Conservation (phyloP, 2,888 invertebrate genomes). For the Caenorhabditis sp. region DNA sequence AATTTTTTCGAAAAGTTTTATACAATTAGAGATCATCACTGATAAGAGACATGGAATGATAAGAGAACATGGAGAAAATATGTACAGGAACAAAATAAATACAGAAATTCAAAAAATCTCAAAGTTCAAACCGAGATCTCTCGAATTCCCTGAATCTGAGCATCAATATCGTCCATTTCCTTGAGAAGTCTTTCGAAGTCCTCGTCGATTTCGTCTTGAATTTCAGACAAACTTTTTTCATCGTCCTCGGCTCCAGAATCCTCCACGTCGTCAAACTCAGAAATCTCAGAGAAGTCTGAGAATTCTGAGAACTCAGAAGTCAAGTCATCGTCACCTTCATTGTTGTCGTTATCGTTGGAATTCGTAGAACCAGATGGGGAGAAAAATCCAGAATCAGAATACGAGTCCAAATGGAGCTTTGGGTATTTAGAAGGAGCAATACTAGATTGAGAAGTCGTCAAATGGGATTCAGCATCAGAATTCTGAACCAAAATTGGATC, state of each 20-base stretch:
- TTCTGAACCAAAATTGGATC: not conserved
- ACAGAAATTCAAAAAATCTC: not conserved
- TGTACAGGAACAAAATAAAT: not conserved
- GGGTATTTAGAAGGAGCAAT: not conserved
- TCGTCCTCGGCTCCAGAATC: not conserved
- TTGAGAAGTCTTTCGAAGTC: slow-evolving; percentile 1
- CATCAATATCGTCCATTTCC: slow-evolving; percentile 21
- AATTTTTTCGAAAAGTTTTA: slow-evolving; percentile 7
- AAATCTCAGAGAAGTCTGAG: slow-evolving; percentile 1
- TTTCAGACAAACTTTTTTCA: slow-evolving; percentile 18
- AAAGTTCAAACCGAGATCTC: not conserved
- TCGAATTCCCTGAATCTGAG: slow-evolving; percentile 1
- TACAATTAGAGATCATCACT: not conserved
- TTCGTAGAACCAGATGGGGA: not conserved
- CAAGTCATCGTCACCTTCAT: not conserved
- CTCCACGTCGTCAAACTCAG: not conserved
- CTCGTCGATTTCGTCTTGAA: slow-evolving; percentile 23
- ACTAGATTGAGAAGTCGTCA: too few species aligned
- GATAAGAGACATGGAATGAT: not conserved
- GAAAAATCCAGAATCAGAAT: slow-evolving; percentile 1
- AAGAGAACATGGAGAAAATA: not conserved
- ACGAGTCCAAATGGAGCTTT: not conserved
- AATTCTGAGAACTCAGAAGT: not conserved
- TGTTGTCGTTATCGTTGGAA: not conserved
- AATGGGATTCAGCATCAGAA: not conserved